Conservation (phyloP, 2,797 vertebrate species). For the Enteromius treurensis region DNA sequence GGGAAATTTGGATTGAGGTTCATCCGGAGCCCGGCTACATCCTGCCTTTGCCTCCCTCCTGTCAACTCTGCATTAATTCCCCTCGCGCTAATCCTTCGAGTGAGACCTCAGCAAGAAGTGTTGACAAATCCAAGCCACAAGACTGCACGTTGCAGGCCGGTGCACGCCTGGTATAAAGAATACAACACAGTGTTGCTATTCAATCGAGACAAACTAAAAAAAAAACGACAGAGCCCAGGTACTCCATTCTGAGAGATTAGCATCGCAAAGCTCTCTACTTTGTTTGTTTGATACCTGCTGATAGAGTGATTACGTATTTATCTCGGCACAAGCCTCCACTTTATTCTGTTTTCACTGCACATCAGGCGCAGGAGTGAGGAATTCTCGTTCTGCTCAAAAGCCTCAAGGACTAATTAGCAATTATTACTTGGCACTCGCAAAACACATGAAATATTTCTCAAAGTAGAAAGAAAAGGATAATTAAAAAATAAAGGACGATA, state of each 20-base stretch:
- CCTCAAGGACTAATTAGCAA: constrained; percentile 61
- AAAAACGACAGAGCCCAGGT: constrained; percentile 26
- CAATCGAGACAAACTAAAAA: constrained; percentile 14
- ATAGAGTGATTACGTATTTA: constrained; percentile 57
- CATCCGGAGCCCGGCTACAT: constrained; percentile 51
- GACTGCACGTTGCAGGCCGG: constrained; percentile 34
- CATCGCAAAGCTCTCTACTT: constrained; percentile 50
- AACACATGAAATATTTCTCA: constrained; percentile 56
- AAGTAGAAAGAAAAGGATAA: constrained; percentile 52
- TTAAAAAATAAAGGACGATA: constrained; percentile 57
- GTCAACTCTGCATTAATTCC: constrained; percentile 58
- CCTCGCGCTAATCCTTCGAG: constrained; percentile 53
- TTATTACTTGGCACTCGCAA: constrained; percentile 56
- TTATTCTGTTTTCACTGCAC: constrained; percentile 53
- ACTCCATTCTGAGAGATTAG: constrained; percentile 42
- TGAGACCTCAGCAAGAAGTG: constrained; percentile 52
- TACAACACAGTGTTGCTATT: constrained; percentile 30
- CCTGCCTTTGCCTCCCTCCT: constrained; percentile 55
- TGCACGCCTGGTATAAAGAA: not conserved
- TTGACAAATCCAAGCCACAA: constrained; percentile 53
- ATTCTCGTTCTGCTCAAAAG: constrained; percentile 45
- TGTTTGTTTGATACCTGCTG: constrained; percentile 59
- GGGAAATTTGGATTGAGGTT: constrained; percentile 60
- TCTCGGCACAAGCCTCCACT: constrained; percentile 37
- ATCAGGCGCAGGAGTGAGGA: constrained; percentile 41